phyloP scores from a whole-genome alignment of 1,140 invertebrate genomes.

The Oncopeltus fasciatus region DNA sequence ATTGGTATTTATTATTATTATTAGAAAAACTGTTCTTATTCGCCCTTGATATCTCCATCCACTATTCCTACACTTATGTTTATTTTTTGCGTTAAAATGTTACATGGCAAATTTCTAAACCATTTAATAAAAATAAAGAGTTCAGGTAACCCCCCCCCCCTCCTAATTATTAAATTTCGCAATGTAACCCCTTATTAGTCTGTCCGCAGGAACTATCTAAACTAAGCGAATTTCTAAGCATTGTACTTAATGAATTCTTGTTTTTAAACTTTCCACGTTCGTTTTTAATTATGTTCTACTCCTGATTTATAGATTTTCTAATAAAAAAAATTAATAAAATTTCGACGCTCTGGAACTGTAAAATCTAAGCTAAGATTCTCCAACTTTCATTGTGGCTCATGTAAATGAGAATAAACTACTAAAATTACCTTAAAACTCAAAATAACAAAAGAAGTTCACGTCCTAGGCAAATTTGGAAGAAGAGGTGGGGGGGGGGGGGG shows the following conservation, averaged over 20 bases:
- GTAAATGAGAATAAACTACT: background rate
- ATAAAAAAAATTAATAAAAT: background rate
- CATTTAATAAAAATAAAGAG: background rate
- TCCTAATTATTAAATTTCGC: background rate
- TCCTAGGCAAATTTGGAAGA: too few relatives aligned
- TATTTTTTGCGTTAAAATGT: background rate
- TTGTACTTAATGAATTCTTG: too few relatives aligned
- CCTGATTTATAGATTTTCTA: background rate
- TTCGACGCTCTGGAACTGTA: background rate
- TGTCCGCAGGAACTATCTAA: too few relatives aligned
- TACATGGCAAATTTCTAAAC: background rate
- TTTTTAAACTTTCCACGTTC: too few relatives aligned
- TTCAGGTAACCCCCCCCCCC: background rate
- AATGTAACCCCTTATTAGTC: too few relatives aligned
- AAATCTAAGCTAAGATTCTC: background rate
- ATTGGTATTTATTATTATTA: background rate
- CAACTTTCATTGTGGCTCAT: background rate
- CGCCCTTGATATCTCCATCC: background rate
- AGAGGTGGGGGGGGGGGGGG: too few relatives aligned
- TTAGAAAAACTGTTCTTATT: background rate
- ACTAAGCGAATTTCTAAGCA: too few relatives aligned
- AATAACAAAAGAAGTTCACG: background rate
- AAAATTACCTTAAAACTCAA: background rate
- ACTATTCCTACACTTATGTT: background rate
- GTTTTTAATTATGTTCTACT: too few relatives aligned